Percentiles rank a stretch among this genome's conserved stretches.
phyloP scores from a whole-genome alignment of 2,888 invertebrate species.

The Xanthia icteritia region DNA sequence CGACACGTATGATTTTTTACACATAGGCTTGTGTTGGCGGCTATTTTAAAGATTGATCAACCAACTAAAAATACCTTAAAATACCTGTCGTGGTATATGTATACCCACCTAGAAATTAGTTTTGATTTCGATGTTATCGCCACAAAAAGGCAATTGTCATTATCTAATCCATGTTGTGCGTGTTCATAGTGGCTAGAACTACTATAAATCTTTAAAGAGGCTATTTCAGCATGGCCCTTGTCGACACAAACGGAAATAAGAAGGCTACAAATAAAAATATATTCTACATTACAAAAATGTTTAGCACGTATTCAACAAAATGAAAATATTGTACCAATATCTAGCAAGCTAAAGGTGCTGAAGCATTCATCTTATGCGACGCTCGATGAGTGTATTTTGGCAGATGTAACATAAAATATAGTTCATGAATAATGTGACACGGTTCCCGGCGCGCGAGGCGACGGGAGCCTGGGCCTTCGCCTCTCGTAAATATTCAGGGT shows the following conservation, averaged over 20 bases:
- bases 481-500: constrained; percentile 87
- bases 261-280: not conserved
- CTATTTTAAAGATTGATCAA: not conserved
- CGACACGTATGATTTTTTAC: not conserved
- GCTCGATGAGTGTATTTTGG: constrained; percentile 72
- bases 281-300: constrained; percentile 11
- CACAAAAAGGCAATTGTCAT: not conserved
- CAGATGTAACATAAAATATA: constrained; percentile 77
- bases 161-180: not conserved
- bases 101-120: not conserved
- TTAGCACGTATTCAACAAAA: constrained; percentile 29
- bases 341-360: constrained; percentile 46
- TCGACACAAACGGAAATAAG: constrained; percentile 3
- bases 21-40: not conserved
- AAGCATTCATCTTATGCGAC: constrained; percentile 58
- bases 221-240: not conserved
- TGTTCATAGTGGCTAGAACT: not conserved
- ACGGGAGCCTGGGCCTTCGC: constrained; percentile 67
- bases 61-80: not conserved
- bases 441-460: constrained; percentile 69
- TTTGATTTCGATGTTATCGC: not conserved
- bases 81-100: not conserved
- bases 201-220: not conserved
- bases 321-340: constrained; percentile 40
- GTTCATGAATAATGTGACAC: constrained; percentile 84